Conservation (phyloP, 2,113 vertebrate genomes). For the Elephantulus edwardii region DNA sequence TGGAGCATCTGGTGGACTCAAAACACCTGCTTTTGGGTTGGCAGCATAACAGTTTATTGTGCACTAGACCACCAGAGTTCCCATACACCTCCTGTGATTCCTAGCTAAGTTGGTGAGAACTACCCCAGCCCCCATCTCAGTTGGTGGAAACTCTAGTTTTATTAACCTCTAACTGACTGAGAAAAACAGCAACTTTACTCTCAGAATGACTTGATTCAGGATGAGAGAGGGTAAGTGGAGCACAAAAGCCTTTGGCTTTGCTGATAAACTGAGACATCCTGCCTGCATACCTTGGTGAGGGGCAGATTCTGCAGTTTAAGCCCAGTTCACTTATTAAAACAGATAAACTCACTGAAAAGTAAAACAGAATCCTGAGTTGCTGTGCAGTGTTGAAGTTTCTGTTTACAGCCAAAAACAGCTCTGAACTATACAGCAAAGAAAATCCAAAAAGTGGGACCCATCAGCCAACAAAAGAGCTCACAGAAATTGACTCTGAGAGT, state of each 20-base stretch:
- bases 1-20: no score
- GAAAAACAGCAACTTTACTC: not conserved
- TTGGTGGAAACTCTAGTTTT: not conserved
- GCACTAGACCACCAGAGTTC: no score
- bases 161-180: not conserved
- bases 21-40: no score
- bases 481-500: not conserved
- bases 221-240: not conserved
- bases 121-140: not conserved
- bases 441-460: not conserved
- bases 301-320: not conserved
- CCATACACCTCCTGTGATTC: not conserved
- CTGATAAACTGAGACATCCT: not conserved
- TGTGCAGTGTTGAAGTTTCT: not conserved
- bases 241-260: not conserved
- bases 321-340: constrained; percentile 7
- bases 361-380: not conserved
- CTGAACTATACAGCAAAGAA: not conserved
- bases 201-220: not conserved
- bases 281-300: not conserved
- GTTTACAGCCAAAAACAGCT: constrained; percentile 6
- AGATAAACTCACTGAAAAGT: not conserved
- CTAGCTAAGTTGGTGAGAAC: not conserved
- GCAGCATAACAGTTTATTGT: no score
- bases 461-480: not conserved